Conservation (phyloP, 1,140 invertebrate species). For the Platorchestia sp. region DNA sequence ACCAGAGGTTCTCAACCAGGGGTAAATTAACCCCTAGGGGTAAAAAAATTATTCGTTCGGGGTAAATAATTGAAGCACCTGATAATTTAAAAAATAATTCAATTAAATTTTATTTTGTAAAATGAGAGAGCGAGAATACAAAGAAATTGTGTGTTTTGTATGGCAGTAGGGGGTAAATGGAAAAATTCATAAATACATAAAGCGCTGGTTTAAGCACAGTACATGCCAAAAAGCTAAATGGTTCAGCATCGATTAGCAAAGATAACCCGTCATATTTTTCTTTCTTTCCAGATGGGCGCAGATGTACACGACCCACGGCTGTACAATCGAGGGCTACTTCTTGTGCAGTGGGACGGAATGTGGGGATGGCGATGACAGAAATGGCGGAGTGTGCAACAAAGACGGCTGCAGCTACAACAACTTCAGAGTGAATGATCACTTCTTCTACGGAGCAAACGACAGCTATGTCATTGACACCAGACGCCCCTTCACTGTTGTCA, state of each 20-base stretch:
- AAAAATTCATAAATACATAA: no score
- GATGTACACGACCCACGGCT: background rate
- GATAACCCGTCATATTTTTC: background rate
- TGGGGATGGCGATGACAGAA: constrained; percentile 53
- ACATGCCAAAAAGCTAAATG: no score
- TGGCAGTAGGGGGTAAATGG: no score
- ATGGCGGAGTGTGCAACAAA: constrained; percentile 67
- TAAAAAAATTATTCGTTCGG: no score
- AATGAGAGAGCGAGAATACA: no score
- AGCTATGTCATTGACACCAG: constrained; percentile 60
- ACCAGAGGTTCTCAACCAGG: no score
- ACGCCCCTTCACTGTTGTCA: constrained; percentile 64
- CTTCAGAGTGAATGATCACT: constrained; percentile 57
- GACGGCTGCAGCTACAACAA: constrained; percentile 66
- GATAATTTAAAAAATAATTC: no score
- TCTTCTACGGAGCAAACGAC: constrained; percentile 55
- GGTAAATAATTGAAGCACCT: no score
- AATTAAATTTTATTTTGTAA: no score
- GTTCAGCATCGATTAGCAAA: background rate
- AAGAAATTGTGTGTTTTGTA: no score
- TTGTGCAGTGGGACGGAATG: background rate
- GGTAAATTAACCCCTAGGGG: no score
- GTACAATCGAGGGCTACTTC: background rate
- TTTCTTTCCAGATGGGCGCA: background rate
- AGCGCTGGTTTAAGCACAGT: no score